phyloP scores from a whole-genome alignment of 1,140 invertebrate genomes.

The Frieseomelitta varia region DNA sequence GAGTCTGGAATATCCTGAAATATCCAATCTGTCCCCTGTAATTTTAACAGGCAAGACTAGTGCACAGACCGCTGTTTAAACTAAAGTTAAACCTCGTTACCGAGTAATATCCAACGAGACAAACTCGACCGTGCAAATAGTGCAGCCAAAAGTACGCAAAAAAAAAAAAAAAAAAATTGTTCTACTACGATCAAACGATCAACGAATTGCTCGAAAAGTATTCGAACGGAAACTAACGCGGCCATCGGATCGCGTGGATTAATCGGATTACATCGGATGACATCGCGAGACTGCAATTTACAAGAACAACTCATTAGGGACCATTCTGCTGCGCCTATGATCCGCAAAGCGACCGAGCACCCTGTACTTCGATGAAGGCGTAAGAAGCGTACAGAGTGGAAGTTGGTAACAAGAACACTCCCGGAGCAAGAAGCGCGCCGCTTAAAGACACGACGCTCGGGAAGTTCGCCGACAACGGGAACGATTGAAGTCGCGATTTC shows the following conservation, averaged over 20 bases:
- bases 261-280: not conserved
- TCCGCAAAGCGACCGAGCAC: not conserved
- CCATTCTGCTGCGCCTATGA: not conserved
- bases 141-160: too few species aligned
- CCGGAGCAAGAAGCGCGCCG: not conserved
- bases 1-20: too few species aligned
- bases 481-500: not conserved
- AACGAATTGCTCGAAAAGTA: not conserved
- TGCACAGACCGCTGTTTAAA: too few species aligned
- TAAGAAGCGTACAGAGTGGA: not conserved
- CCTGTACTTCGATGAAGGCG: too few species aligned
- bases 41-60: too few species aligned
- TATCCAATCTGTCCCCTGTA: too few species aligned
- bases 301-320: not conserved
- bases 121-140: too few species aligned
- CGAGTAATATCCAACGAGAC: too few species aligned
- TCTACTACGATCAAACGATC: too few species aligned
- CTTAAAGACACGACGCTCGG: not conserved
- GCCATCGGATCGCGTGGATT: not conserved
- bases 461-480: not conserved
- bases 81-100: too few species aligned
- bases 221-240: not conserved
- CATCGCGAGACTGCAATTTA: not conserved
- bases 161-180: too few species aligned
- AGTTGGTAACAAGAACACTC: conserved; percentile 10